A percentile compares a stretch with the other conserved stretches of the same genome.
Conservation (phyloP, 2,888 invertebrate species). For the Unio pictorum region DNA sequence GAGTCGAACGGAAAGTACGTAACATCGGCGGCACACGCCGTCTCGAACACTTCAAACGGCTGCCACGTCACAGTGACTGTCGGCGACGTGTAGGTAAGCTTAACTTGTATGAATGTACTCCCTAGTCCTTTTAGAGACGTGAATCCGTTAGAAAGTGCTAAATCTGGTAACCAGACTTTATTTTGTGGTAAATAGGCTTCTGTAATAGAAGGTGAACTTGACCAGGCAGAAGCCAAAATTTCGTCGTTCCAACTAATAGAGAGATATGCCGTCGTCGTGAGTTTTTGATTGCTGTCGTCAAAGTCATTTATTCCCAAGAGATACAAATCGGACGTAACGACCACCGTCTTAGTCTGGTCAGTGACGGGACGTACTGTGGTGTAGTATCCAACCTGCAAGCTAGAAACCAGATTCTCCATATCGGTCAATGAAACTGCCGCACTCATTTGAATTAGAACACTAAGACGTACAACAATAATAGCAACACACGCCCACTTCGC, state of each 20-base stretch:
- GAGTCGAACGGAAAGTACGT: slow-evolving; percentile 39
- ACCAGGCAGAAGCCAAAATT: slow-evolving; percentile 4
- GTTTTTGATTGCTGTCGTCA: slow-evolving; percentile 33
- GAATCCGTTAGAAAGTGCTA: slow-evolving; percentile 37
- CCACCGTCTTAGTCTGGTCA: slow-evolving; percentile 21
- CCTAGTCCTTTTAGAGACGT: slow-evolving; percentile 31
- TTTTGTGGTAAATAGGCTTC: slow-evolving; percentile 27
- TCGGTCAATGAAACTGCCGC: too few species aligned
- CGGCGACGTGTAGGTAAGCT: slow-evolving; percentile 7
- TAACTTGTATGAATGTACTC: slow-evolving; percentile 24
- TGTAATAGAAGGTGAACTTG: neutral
- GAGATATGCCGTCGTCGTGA: slow-evolving; percentile 34
- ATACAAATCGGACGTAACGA: slow-evolving; percentile 30
- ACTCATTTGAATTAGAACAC: too few species aligned
- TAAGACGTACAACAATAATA: too few species aligned
- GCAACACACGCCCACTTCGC: too few species aligned
- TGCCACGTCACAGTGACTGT: slow-evolving; percentile 26
- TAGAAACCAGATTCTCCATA: too few species aligned
- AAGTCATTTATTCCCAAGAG: slow-evolving; percentile 38
- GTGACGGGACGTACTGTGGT: slow-evolving; percentile 36
- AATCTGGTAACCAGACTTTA: slow-evolving; percentile 37
- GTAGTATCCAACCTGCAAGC: slow-evolving; percentile 19
- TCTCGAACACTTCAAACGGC: slow-evolving; percentile 40
- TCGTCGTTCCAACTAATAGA: slow-evolving; percentile 38
- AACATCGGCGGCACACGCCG: slow-evolving; percentile 31